Evolutionary conservation across 2,797 vertebrate species (phyloP).

Genomic region (Anisognathus igniventris): DNA sequence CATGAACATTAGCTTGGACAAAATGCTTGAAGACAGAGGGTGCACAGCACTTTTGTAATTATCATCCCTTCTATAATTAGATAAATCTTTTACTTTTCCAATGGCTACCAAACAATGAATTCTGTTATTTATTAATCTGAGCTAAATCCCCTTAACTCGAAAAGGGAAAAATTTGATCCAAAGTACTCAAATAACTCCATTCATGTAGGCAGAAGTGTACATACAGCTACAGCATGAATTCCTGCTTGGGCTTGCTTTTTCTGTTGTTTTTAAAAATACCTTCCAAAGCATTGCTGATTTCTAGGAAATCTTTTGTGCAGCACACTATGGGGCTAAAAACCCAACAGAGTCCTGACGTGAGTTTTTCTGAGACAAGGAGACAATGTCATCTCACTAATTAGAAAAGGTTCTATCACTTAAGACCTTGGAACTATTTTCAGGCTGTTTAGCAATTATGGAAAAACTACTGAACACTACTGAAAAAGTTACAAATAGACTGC

Average conservation of each 20-base stretch:
- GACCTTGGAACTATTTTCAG: slow-evolving; percentile 23
- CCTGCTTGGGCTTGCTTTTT: neutral
- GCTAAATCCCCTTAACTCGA: neutral
- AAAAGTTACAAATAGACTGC: slow-evolving; percentile 17
- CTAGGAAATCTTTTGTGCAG: neutral
- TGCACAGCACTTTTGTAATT: neutral
- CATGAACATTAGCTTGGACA: neutral
- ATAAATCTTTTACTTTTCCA: neutral
- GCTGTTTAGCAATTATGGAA: slow-evolving; percentile 1
- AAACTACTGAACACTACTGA: slow-evolving; percentile 2
- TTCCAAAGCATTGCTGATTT: neutral
- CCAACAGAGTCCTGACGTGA: neutral
- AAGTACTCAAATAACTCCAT: neutral
- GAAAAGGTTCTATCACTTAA: neutral
- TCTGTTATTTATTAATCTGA: neutral
- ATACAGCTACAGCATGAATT: neutral
- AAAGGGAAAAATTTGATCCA: neutral
- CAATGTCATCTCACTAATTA: slow-evolving; percentile 17
- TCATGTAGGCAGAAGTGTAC: neutral
- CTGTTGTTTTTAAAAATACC: neutral
- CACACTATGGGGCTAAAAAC: neutral
- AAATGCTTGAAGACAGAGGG: neutral
- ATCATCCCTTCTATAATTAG: neutral
- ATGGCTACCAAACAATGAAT: neutral
- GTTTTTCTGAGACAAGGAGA: slow-evolving; percentile 18